Percentiles rank a stretch among this genome's conserved stretches.
phyloP scores from a whole-genome alignment of 2,888 invertebrate genomes.

The Schizotus pectinicornis region DNA sequence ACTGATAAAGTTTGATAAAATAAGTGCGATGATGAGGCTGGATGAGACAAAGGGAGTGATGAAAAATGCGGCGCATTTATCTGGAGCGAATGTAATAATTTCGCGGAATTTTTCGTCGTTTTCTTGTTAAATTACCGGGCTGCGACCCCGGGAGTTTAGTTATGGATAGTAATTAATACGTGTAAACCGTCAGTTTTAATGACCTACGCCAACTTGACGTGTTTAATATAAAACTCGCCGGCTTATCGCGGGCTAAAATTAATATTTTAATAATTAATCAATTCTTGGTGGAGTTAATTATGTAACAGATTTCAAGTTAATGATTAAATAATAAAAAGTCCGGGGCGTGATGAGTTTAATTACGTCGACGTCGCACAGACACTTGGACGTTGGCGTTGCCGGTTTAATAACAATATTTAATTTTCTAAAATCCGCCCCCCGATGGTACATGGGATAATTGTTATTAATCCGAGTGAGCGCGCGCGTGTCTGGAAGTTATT shows the following conservation, averaged over 20 bases:
- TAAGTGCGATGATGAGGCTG: conserved; percentile 24
- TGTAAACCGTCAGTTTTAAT: conserved; percentile 1
- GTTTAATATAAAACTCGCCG: background rate
- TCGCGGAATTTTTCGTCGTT: conserved; percentile 2
- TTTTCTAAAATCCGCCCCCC: background rate
- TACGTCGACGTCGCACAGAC: conserved; percentile 2
- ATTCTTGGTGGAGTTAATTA: conserved; percentile 10
- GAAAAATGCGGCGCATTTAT: conserved; percentile 23
- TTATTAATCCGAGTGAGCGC: background rate
- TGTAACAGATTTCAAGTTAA: conserved; percentile 11
- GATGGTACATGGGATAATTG: background rate
- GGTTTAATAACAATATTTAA: background rate
- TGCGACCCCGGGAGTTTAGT: conserved; percentile 6
- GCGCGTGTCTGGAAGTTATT: background rate
- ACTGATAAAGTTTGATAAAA: conserved; percentile 33
- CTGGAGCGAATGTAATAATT: conserved; percentile 9
- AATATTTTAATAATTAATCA: conserved; percentile 18
- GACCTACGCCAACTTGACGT: conserved; percentile 6
- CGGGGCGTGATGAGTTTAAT: conserved; percentile 1
- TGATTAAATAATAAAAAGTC: conserved; percentile 5
- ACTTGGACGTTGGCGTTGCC: background rate
- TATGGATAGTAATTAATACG: conserved; percentile 1
- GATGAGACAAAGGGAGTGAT: conserved; percentile 18
- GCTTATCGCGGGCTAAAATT: conserved; percentile 10
- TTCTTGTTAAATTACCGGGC: conserved; percentile 1